Evolutionary conservation across 2,888 invertebrate species (phyloP).

Genomic region (Saturnia pavonia): DNA sequence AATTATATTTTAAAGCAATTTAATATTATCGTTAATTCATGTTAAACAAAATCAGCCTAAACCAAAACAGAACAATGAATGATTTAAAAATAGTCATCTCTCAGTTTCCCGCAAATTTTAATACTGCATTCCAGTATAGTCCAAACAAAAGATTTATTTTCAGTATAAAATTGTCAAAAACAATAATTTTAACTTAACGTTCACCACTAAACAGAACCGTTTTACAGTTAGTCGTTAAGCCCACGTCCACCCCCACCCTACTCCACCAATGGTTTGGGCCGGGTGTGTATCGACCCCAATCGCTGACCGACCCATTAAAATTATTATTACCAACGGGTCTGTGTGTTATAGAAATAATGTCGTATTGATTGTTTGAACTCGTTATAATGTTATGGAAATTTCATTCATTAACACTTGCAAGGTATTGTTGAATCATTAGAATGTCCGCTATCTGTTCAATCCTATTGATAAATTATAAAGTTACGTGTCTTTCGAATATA

Average conservation of each 20-base stretch:
- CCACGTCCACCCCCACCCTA: constrained; percentile 24
- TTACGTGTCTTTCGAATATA: too few relatives aligned
- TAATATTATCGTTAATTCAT: background rate
- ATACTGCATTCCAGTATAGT: background rate
- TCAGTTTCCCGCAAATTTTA: background rate
- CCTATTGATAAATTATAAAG: too few relatives aligned
- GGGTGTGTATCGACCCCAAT: constrained; percentile 32
- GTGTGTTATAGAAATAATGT: constrained; percentile 63
- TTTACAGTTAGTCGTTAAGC: constrained; percentile 50
- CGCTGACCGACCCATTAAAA: constrained; percentile 76
- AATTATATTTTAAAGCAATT: too few relatives aligned
- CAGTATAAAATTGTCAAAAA: background rate
- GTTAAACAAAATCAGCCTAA: background rate
- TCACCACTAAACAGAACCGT: constrained; percentile 43
- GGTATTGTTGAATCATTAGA: background rate
- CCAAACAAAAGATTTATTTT: background rate
- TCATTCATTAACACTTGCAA: background rate
- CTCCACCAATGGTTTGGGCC: constrained; percentile 28
- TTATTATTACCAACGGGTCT: constrained; percentile 67
- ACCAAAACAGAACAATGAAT: too few relatives aligned
- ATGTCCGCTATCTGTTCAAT: too few relatives aligned
- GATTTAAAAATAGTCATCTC: too few relatives aligned
- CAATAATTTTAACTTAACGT: constrained; percentile 12
- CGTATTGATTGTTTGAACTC: constrained; percentile 49
- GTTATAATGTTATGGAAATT: constrained; percentile 10